These are phyloP conservation scores for Scaptomyza pallida DNA, from an alignment of 1,140 invertebrate genomes.

Conservation along the genomic window DNA sequence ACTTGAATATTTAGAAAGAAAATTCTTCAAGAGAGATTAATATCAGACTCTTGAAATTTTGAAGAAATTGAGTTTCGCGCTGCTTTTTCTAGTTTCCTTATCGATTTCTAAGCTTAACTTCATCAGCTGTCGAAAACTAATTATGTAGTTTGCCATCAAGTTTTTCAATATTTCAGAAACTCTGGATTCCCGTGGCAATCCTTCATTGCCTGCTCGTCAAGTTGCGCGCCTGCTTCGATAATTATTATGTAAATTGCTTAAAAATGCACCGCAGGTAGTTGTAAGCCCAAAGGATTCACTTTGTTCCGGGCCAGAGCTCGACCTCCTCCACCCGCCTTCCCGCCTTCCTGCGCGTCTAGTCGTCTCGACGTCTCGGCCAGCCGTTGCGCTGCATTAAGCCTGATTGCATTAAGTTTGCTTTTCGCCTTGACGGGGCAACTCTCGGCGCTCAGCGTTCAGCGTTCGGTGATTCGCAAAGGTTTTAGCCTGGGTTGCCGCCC, in stretches of 20 bases:
- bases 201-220: conserved; percentile 18
- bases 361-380: conserved; percentile 61
- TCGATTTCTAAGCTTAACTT: conserved; percentile 3
- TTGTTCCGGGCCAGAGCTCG: conserved; percentile 37
- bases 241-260: conserved; percentile 82
- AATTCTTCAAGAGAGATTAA: too few species aligned
- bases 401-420: conserved; percentile 81
- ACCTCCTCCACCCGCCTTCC: too few species aligned
- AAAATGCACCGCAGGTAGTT: conserved; percentile 73
- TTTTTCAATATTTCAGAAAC: conserved; percentile 76
- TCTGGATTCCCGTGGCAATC: conserved; percentile 1
- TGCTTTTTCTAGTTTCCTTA: too few species aligned
- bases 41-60: too few species aligned
- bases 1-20: neutral
- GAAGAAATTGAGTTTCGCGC: too few species aligned
- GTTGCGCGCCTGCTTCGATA: conserved; percentile 61
- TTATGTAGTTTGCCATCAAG: conserved; percentile 45
- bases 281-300: conserved; percentile 72
- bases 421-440: conserved; percentile 44
- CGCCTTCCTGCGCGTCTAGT: neutral
- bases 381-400: conserved; percentile 76
- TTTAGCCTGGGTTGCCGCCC: neutral
- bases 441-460: neutral
- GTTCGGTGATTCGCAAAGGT: neutral
- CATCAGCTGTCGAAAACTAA: conserved; percentile 39